Percentiles rank a stretch among this genome's conserved stretches.
Conservation (phyloP, 2,797 vertebrate genomes). For the Champsocephalus esox region DNA sequence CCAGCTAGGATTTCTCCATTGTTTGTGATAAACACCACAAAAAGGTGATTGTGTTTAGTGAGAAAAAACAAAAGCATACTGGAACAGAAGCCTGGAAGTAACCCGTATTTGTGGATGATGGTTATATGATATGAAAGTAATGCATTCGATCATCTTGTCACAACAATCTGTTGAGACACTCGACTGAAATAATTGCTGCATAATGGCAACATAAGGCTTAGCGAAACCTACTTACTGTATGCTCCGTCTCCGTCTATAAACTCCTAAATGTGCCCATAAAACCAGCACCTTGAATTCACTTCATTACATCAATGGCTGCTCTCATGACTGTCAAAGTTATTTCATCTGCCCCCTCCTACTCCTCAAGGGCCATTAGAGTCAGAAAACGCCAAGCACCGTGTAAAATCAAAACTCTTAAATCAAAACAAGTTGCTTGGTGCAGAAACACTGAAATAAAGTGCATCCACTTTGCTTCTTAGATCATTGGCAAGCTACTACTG, state of each 20-base stretch:
- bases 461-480: slow-evolving; percentile 20
- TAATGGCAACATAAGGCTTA: slow-evolving; percentile 27
- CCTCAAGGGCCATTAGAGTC: slow-evolving; percentile 13
- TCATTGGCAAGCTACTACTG: slow-evolving; percentile 22
- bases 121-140: slow-evolving; percentile 26
- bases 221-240: slow-evolving; percentile 22
- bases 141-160: slow-evolving; percentile 57
- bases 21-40: slow-evolving; percentile 64
- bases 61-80: slow-evolving; percentile 64
- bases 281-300: slow-evolving; percentile 37
- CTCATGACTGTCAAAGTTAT: slow-evolving; percentile 24
- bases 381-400: slow-evolving; percentile 6
- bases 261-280: slow-evolving; percentile 19
- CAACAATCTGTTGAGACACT: slow-evolving; percentile 38
- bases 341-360: slow-evolving; percentile 23
- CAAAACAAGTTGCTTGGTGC: slow-evolving; percentile 28
- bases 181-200: slow-evolving; percentile 16
- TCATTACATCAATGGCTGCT: slow-evolving; percentile 30
- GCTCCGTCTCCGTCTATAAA: slow-evolving; percentile 34
- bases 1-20: slow-evolving; percentile 57
- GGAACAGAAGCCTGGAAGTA: slow-evolving; percentile 26
- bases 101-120: slow-evolving; percentile 27
- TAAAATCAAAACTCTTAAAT: slow-evolving; percentile 23
- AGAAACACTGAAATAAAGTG: slow-evolving; percentile 33
- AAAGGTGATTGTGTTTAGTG: slow-evolving; percentile 55